phyloP scores from a whole-genome alignment of 1,140 invertebrate species.

The Hestina assimilis region DNA sequence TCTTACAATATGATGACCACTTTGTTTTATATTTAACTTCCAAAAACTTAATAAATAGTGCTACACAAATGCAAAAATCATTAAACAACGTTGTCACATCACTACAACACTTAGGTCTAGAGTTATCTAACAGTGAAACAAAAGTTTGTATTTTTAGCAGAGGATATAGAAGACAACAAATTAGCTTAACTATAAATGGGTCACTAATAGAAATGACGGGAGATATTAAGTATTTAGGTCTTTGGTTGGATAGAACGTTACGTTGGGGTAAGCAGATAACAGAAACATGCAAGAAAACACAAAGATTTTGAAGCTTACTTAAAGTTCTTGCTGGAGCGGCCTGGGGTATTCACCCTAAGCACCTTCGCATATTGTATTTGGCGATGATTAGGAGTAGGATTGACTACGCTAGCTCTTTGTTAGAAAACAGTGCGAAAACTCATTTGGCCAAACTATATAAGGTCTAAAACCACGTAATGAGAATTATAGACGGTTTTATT shows the following conservation, averaged over 20 bases:
- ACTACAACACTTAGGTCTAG: constrained; percentile 22
- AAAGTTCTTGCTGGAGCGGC: neutral
- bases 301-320: neutral
- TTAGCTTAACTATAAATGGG: neutral
- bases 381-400: neutral
- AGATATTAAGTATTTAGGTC: neutral
- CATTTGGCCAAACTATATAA: neutral
- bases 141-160: constrained; percentile 28
- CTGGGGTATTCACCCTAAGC: neutral
- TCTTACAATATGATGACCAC: constrained; percentile 37
- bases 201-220: neutral
- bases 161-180: neutral
- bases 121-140: constrained; percentile 26
- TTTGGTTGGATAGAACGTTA: neutral
- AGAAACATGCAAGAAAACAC: neutral
- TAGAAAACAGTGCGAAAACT: neutral
- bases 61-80: constrained; percentile 9
- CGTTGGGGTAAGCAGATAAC: neutral
- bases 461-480: neutral
- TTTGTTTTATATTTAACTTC: constrained; percentile 24
- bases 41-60: constrained; percentile 12
- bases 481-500: neutral
- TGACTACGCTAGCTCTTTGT: neutral
- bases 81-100: constrained; percentile 5
- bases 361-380: neutral